Base-by-base conservation (phyloP, 30 jellyfish, hydroid and myxozoan species). In the Clytia hemisphaerica region DNA sequence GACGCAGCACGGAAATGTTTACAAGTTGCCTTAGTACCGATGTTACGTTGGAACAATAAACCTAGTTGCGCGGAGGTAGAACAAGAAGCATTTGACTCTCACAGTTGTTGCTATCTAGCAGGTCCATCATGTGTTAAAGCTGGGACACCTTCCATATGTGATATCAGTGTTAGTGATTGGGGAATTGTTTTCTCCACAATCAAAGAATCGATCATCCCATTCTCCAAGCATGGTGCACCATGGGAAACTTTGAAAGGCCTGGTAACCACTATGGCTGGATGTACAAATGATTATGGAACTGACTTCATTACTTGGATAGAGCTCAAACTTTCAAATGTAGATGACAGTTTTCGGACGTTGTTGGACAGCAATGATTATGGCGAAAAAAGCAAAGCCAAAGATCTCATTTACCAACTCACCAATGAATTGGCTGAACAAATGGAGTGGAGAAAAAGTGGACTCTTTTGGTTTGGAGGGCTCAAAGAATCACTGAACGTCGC, bases 61-160 rank as follows among this genome's bases (percentile, higher is more conserved):
- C 46, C 60, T n/a, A 46, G 63, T 3, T 64, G 77, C 26, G 6
- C 40, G 21, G 45, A 47, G 2, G 42, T 64, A 35, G 63, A 64
- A 30, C 3, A 33, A 5, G 28, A 25, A 1, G 77, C 77, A 33
- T 64, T 64, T 34, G 77, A 50, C 33, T 64, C 77, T 1, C 77
- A 64, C n/a, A 64, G 63, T 4, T 64, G 77, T 64, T 64, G 77
- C 33, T 64, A 64, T 37, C 21, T 40, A 2, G 77, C 61, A 3
- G 77, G 77, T 14, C 42, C 77, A 14, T 22, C 67, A 12, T 64
- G 77, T 50, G 42, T 45, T 18, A 15, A 25, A 12, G 34, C 67
- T 5, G 77, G 77, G 4, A 7, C 67, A 16, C 77, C 77, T 14
- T 64, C 77, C 16, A 64, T 64, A 1, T 64, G 77, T 34, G 45